phyloP scores from a whole-genome alignment of 2,797 vertebrate genomes.

The Coreius guichenoti region DNA sequence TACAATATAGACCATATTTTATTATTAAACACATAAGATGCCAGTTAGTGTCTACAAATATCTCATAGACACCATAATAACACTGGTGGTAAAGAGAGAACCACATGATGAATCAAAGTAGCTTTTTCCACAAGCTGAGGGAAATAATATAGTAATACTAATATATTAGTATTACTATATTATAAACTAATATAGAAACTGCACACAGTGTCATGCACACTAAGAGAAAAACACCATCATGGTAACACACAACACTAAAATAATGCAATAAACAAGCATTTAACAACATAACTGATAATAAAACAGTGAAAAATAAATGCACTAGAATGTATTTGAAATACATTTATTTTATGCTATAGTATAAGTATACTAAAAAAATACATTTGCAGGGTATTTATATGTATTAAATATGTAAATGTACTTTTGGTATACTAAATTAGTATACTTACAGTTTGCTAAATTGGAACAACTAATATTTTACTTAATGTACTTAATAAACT shows the following conservation, averaged over 20 bases:
- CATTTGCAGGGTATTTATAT: no score
- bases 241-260: not conserved
- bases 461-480: no score
- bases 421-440: no score
- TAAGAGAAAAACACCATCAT: not conserved
- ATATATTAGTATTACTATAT: not conserved
- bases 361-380: no score
- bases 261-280: no score
- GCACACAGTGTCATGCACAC: not conserved
- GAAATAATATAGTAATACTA: not conserved
- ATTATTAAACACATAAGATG: not conserved
- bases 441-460: no score
- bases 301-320: no score
- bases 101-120: not conserved
- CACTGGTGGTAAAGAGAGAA: not conserved
- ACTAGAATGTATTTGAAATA: no score
- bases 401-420: no score
- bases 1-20: not conserved
- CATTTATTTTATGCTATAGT: no score
- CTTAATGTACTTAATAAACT: no score
- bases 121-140: not conserved
- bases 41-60: not conserved
- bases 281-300: not conserved
- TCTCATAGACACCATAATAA: not conserved
- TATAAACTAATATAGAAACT: no score